Evolutionary conservation across 1,140 invertebrate species (phyloP), one percentile per base, ranked within the genome.

Genomic region (Trissolcus basalis): DNA sequence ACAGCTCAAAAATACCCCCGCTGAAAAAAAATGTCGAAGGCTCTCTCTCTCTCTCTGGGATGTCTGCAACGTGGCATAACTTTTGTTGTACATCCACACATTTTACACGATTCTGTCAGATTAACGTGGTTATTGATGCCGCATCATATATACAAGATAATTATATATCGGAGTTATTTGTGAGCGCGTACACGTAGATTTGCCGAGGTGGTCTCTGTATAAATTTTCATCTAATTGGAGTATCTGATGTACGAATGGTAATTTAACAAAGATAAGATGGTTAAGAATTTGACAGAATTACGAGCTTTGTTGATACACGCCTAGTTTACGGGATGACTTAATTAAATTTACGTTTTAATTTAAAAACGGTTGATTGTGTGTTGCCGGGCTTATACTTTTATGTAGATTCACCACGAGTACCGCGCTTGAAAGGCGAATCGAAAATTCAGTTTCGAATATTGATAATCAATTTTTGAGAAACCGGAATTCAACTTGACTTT

Each of bases 181-280:
- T 10, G 3, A 16, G 19, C 39, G 48, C 35, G 44, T 6, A 19
- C 41, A 51, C 45, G 58, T 63, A 59, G 54, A 73, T 48, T 73
- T 14, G 12, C 12, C 33, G n/a, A 14, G 48, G 49, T 43, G 60
- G 47, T 58, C 54, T 41, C 4, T 3, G 49, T 53, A 59, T 64
- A 73, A 49, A 14, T 60, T 72, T 64, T 67, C 39, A 16, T 48
- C 58, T 50, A 63, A 71, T 71, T 71, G 58, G 33, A 73, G 48
- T 44, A 59, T n/a, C 43, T 9, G 48, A n/a, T n/a, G 15, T 64
- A 54, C 43, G 54, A 73, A 73, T 73, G 59, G 59, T 53, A 59
- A 72, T 64, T 63, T 47, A 39, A 10, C 12, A 27, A 48, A 49
- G 59, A 53, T 39, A 53, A 68, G 56, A 56, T 27, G 13, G 13